These are phyloP conservation scores for Idaea straminata DNA, from an alignment of 2,888 invertebrate genomes.

Conservation along the genomic window DNA sequence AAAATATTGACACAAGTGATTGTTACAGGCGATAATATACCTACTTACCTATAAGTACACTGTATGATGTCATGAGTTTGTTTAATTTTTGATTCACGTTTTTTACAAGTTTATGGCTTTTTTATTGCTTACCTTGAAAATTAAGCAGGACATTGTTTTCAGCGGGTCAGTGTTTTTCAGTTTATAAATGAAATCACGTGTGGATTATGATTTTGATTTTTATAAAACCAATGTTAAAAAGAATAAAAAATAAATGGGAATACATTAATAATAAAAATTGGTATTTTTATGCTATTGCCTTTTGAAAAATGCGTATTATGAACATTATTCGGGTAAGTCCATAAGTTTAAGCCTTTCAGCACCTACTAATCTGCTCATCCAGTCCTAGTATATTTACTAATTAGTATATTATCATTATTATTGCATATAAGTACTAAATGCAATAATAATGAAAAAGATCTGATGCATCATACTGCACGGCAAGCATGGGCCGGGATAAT, in stretches of 20 bases:
- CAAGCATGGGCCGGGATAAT: no score
- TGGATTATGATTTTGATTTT: not conserved
- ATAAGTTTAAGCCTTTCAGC: not conserved
- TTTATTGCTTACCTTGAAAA: not conserved
- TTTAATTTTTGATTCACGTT: slow-evolving; percentile 50
- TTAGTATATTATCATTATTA: no score
- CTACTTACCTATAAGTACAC: not conserved
- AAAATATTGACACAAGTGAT: slow-evolving; percentile 61
- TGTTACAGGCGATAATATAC: slow-evolving; percentile 27
- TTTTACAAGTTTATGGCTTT: not conserved
- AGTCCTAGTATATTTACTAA: no score
- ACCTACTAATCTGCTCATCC: no score
- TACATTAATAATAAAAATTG: not conserved
- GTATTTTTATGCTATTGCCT: not conserved
- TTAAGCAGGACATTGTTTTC: slow-evolving; percentile 7
- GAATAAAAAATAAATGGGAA: not conserved
- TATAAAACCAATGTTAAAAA: not conserved
- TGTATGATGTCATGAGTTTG: slow-evolving; percentile 22
- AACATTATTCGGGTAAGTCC: not conserved
- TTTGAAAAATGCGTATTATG: not conserved
- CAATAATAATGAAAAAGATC: no score
- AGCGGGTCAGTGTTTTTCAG: not conserved
- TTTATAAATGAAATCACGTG: not conserved
- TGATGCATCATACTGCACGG: no score
- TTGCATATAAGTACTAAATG: no score